Evolutionary conservation across 1,140 invertebrate species (phyloP).

Genomic region (Zaprionus lachaisei): DNA sequence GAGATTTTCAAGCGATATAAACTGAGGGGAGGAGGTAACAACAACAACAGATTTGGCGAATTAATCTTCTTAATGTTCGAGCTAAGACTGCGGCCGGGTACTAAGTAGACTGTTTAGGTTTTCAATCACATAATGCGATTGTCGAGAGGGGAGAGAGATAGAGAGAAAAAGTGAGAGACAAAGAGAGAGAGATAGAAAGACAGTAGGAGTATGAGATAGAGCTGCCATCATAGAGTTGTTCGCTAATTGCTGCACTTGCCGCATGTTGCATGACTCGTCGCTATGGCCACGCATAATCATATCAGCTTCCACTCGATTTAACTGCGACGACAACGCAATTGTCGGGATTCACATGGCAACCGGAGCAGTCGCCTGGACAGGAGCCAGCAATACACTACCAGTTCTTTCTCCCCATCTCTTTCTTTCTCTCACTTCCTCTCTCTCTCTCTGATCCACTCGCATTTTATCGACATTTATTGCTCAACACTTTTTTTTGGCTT

Average conservation of each 20-base stretch:
- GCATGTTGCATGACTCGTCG: slow-evolving; percentile 22
- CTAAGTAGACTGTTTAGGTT: slow-evolving; percentile 65
- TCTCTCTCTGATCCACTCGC: neutral
- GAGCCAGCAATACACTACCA: neutral
- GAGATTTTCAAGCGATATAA: slow-evolving; percentile 57
- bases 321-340: slow-evolving; percentile 52
- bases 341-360: slow-evolving; percentile 63
- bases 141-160: neutral
- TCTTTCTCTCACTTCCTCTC: neutral
- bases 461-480: slow-evolving; percentile 23
- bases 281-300: slow-evolving; percentile 70
- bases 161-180: neutral
- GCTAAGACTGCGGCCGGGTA: slow-evolving; percentile 29
- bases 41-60: slow-evolving; percentile 68
- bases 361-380: slow-evolving; percentile 12
- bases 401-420: neutral
- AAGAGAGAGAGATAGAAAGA: neutral
- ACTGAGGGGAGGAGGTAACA: slow-evolving; percentile 16
- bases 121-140: slow-evolving; percentile 77
- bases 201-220: neutral
- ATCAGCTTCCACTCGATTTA: slow-evolving; percentile 82
- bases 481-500: slow-evolving; percentile 76
- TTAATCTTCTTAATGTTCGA: slow-evolving; percentile 82
- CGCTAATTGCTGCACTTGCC: slow-evolving; percentile 60
- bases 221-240: neutral